A percentile compares a stretch with the other conserved stretches of the same genome.
phyloP scores from a whole-genome alignment of 2,888 invertebrate genomes.

The Scaptomyza cyrtandrae region DNA sequence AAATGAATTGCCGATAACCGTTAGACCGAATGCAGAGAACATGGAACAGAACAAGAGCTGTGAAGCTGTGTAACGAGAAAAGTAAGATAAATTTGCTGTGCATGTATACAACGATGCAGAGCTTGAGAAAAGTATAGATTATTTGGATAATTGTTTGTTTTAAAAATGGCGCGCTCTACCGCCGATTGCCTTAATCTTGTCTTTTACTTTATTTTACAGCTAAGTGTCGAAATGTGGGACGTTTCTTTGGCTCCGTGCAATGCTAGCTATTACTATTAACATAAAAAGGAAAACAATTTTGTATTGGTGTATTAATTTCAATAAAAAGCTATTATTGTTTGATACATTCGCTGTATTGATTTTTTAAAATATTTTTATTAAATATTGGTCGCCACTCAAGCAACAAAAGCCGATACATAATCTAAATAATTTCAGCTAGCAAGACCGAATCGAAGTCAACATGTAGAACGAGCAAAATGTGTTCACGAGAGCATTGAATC shows the following conservation, averaged over 20 bases:
- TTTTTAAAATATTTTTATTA: slow-evolving; percentile 27
- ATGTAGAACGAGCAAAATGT: neutral
- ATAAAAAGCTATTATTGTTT: slow-evolving; percentile 55
- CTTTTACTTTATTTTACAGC: slow-evolving; percentile 44
- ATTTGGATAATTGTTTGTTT: slow-evolving; percentile 4
- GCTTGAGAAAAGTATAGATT: neutral
- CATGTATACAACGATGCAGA: slow-evolving; percentile 38
- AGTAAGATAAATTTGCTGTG: slow-evolving; percentile 26
- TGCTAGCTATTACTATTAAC: slow-evolving; percentile 46
- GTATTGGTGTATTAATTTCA: slow-evolving; percentile 50
- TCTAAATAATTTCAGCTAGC: neutral
- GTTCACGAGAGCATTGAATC: neutral
- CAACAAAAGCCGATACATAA: slow-evolving; percentile 15
- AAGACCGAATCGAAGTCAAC: neutral
- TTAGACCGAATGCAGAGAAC: slow-evolving; percentile 10
- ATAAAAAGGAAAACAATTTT: slow-evolving; percentile 21
- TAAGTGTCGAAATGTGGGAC: slow-evolving; percentile 19
- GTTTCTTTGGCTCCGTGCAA: slow-evolving; percentile 8
- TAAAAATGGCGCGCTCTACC: slow-evolving; percentile 38
- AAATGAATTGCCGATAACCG: slow-evolving; percentile 37
- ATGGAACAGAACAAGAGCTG: slow-evolving; percentile 4
- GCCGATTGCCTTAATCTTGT: slow-evolving; percentile 38
- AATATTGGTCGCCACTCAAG: too few relatives aligned
- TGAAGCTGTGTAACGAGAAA: slow-evolving; percentile 2
- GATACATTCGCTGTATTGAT: slow-evolving; percentile 45